Conservation (phyloP, 2,797 vertebrate genomes). For the Falco cherrug region DNA sequence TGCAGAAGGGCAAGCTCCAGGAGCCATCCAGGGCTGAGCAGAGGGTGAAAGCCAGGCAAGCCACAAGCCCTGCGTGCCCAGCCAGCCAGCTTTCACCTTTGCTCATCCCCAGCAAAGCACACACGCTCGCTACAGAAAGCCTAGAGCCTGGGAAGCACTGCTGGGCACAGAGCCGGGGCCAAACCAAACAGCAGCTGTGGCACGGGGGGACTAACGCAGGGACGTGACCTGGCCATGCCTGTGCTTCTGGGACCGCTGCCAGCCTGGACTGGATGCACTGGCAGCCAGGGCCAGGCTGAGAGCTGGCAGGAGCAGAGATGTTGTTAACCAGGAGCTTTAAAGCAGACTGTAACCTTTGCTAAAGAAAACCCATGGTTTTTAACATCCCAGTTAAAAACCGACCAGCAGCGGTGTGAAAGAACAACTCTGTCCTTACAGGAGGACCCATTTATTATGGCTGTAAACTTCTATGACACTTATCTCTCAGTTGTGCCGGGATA, state of each 20-base stretch:
- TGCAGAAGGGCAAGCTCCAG: not conserved
- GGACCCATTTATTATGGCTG: not conserved
- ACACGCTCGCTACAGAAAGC: rapidly evolving
- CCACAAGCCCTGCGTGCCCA: rapidly evolving
- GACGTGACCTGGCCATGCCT: not conserved
- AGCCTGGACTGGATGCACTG: not conserved
- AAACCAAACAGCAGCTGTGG: not conserved
- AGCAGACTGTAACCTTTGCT: not conserved
- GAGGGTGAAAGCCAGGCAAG: not conserved
- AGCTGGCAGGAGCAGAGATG: not conserved
- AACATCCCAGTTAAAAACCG: not conserved
- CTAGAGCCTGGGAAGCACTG: not conserved
- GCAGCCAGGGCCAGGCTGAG: not conserved
- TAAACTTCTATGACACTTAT: not conserved
- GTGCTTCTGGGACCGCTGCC: not conserved
- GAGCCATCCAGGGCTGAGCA: not conserved
- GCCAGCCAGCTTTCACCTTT: not conserved
- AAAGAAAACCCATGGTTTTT: not conserved
- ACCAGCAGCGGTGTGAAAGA: not conserved
- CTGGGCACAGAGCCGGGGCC: rapidly evolving
- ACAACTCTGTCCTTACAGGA: not conserved
- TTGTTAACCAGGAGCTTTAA: not conserved
- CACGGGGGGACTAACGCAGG: rapidly evolving
- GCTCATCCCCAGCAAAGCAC: not conserved
- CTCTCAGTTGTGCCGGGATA: not conserved